A percentile compares a stretch with the other conserved stretches of the same genome.
Evolutionary conservation across 2,797 vertebrate genomes (phyloP).

Genomic region (Hozukius guyotensis): DNA sequence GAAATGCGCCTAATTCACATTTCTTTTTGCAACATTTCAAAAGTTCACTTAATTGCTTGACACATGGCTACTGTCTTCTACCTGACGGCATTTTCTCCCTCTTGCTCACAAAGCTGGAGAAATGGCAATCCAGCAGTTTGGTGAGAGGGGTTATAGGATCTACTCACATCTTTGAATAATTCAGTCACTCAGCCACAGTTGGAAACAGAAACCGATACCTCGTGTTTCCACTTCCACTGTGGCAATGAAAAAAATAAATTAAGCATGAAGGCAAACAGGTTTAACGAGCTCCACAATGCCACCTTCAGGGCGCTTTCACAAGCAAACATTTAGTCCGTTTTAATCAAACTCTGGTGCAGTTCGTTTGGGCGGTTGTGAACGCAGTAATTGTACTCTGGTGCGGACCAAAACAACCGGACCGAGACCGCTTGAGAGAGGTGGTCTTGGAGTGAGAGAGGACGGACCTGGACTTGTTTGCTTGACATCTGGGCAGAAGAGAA

Average conservation of each 20-base stretch:
- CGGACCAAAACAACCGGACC: too few relatives aligned
- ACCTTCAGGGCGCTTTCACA: background rate
- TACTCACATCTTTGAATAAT: conserved; percentile 69
- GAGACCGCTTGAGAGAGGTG: background rate
- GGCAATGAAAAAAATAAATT: conserved; percentile 31
- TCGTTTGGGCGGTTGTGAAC: too few relatives aligned
- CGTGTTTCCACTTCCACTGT: conserved; percentile 45
- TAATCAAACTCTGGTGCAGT: background rate
- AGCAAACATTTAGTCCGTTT: background rate
- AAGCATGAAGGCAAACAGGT: conserved; percentile 15
- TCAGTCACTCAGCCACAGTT: conserved; percentile 23
- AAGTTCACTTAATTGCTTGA: background rate
- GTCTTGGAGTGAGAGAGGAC: background rate
- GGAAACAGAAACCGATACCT: conserved; percentile 43
- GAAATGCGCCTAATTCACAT: background rate
- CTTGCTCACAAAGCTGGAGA: background rate
- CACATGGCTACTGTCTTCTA: background rate
- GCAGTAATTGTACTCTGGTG: too few relatives aligned
- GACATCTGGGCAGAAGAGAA: background rate
- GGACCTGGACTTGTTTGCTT: background rate
- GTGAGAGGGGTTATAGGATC: conserved; percentile 31
- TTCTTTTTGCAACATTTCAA: background rate
- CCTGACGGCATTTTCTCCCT: background rate
- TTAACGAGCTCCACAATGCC: background rate
- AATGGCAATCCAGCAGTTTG: background rate